These are phyloP conservation scores for Drosophila paucipuncta DNA, from an alignment of 2,888 invertebrate species.

Conservation along the genomic window DNA sequence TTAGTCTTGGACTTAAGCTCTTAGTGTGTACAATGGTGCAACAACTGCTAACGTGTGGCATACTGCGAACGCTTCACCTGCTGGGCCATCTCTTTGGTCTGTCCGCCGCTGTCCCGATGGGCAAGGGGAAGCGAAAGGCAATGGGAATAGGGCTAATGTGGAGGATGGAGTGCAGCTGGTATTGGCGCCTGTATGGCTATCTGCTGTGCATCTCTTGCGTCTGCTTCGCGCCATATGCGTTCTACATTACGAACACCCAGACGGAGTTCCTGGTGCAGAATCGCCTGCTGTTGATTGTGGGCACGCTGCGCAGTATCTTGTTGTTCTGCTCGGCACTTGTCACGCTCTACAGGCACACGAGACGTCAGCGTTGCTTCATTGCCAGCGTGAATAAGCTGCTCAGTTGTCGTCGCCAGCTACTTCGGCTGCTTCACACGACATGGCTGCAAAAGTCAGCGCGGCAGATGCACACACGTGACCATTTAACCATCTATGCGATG, in stretches of 20 bases:
- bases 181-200: slow-evolving; percentile 61
- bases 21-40: slow-evolving; percentile 27
- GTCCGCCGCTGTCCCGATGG: slow-evolving; percentile 25
- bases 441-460: slow-evolving; percentile 23
- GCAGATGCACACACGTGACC: slow-evolving; percentile 20
- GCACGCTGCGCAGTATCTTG: slow-evolving; percentile 67
- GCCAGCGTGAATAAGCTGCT: slow-evolving; percentile 67
- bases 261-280: slow-evolving; percentile 73
- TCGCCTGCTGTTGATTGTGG: slow-evolving; percentile 68
- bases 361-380: slow-evolving; percentile 55
- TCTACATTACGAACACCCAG: slow-evolving; percentile 48
- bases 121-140: not conserved
- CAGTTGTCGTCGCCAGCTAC: slow-evolving; percentile 42
- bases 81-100: slow-evolving; percentile 55
- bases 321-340: slow-evolving; percentile 56
- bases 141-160: not conserved
- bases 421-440: slow-evolving; percentile 33
- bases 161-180: slow-evolving; percentile 10
- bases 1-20: slow-evolving; percentile 26
- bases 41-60: slow-evolving; percentile 21
- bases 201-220: slow-evolving; percentile 41
- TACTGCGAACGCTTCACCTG: slow-evolving; percentile 40
- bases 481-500: slow-evolving; percentile 34
- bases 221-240: slow-evolving; percentile 54
- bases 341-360: slow-evolving; percentile 68